Conservation (phyloP, 2,113 vertebrate genomes). For the Pterocles gutturalis region DNA sequence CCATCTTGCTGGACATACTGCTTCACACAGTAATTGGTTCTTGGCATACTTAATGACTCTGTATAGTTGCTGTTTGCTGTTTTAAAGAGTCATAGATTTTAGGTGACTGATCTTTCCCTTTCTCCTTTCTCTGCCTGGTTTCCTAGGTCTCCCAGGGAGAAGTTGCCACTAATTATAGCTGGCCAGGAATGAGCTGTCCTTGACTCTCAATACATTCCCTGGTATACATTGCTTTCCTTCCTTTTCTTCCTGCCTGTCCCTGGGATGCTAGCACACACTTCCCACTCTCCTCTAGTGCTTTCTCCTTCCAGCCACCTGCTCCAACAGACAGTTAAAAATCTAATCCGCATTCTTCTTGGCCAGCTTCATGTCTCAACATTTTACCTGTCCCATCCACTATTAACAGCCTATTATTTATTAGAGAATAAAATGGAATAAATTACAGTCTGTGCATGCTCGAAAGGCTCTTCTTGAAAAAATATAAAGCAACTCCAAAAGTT, state of each 20-base stretch:
- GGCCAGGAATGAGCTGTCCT: not conserved
- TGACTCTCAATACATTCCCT: not conserved
- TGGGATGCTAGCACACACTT: not conserved
- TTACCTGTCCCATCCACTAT: constrained; percentile 6
- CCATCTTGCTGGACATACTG: not conserved
- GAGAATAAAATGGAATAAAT: constrained; percentile 52
- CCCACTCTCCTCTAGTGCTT: not conserved
- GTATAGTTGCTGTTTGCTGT: not conserved
- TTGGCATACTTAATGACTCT: not conserved
- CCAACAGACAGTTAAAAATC: not conserved
- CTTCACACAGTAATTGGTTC: not conserved
- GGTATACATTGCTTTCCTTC: not conserved
- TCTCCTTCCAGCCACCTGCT: not conserved
- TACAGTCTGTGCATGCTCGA: constrained; percentile 33
- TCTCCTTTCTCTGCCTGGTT: not conserved
- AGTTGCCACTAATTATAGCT: not conserved
- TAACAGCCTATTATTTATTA: constrained; percentile 55
- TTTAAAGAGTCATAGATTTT: not conserved
- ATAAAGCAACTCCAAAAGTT: constrained; percentile 12
- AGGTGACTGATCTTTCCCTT: not conserved
- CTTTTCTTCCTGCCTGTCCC: not conserved
- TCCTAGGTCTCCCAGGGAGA: not conserved
- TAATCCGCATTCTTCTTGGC: not conserved
- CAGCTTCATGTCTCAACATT: constrained; percentile 23
- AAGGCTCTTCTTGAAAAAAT: constrained; percentile 24